Evolutionary conservation across 2,797 vertebrate species (phyloP).

Genomic region (Sebastes hopkinsi): DNA sequence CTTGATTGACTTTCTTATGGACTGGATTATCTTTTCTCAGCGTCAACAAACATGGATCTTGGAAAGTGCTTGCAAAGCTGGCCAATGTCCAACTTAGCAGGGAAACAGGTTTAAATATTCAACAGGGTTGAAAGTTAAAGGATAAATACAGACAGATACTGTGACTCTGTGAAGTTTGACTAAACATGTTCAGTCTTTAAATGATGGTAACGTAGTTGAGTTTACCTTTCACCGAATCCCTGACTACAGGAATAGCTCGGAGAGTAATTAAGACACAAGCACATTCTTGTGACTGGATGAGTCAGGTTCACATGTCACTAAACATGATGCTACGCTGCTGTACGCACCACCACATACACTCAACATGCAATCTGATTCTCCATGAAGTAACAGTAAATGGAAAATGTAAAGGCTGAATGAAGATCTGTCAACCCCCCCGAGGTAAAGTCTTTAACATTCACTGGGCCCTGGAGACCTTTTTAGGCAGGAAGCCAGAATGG

Average conservation of each 20-base stretch:
- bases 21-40: background rate
- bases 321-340: background rate
- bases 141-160: background rate
- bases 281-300: constrained; percentile 25
- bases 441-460: constrained; percentile 46
- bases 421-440: constrained; percentile 39
- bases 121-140: background rate
- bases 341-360: background rate
- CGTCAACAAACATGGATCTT: background rate
- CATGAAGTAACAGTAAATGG: constrained; percentile 29
- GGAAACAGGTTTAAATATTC: background rate
- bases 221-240: background rate
- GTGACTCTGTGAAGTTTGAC: background rate
- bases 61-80: background rate
- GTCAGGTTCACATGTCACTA: constrained; percentile 24
- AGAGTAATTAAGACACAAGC: background rate
- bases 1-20: background rate
- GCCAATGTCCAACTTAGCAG: background rate
- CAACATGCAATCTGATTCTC: constrained; percentile 20
- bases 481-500: constrained; percentile 64
- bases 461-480: constrained; percentile 58
- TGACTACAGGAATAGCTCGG: background rate
- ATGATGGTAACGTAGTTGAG: background rate
- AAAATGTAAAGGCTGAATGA: constrained; percentile 31
- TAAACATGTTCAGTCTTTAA: background rate